These are phyloP conservation scores for Oncorhynchus gorbuscha DNA, from an alignment of 2,113 vertebrate species.

Conservation along the genomic window DNA sequence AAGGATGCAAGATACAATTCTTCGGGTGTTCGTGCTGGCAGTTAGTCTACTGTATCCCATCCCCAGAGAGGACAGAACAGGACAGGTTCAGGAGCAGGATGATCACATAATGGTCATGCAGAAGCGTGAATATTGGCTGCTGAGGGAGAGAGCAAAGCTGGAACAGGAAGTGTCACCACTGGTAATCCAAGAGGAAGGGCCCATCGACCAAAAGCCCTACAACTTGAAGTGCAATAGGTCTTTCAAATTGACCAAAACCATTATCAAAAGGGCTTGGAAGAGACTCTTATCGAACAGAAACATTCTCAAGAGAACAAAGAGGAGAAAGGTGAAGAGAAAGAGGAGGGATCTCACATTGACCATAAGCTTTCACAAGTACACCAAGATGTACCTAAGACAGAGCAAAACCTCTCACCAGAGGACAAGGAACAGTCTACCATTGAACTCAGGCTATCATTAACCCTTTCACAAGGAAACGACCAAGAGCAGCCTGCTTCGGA, in stretches of 20 bases:
- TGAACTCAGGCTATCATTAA: not conserved
- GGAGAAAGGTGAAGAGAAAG: not conserved
- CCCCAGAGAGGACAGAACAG: conserved; percentile 51
- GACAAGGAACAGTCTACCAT: not conserved
- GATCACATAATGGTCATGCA: conserved; percentile 17
- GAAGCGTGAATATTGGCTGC: conserved; percentile 29
- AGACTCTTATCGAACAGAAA: not conserved
- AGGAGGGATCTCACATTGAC: not conserved
- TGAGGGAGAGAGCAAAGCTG: conserved; percentile 31
- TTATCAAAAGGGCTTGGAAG: not conserved
- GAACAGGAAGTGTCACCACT: conserved; percentile 31
- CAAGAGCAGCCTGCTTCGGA: not conserved
- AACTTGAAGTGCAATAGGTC: not conserved
- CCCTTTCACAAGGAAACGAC: not conserved
- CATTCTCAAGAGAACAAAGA: not conserved
- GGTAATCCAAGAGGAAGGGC: not conserved
- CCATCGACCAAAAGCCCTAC: not conserved
- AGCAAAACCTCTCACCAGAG: not conserved
- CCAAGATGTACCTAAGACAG: not conserved
- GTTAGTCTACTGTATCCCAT: conserved; percentile 53
- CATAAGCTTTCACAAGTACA: not conserved
- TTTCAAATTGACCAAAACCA: conserved; percentile 5
- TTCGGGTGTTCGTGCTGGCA: conserved; percentile 57
- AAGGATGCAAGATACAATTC: conserved; percentile 65
- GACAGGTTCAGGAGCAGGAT: conserved; percentile 40